These are phyloP conservation scores for Heliconius hermathena DNA, from an alignment of 1,140 invertebrate species.

Conservation along the genomic window DNA sequence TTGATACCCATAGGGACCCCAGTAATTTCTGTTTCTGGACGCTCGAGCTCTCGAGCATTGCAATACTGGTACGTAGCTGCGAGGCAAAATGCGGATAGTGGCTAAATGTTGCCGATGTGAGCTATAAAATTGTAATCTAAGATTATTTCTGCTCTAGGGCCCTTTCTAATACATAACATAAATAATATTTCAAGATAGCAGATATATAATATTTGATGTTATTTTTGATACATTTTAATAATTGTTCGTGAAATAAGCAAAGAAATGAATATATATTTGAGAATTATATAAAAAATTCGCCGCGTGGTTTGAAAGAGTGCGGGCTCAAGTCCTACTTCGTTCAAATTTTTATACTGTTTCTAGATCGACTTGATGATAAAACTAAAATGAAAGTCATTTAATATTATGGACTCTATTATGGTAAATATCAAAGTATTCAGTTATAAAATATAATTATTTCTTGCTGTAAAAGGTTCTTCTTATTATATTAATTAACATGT, in stretches of 20 bases:
- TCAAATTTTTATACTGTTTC: too few relatives aligned
- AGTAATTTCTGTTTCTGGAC: slow-evolving; percentile 12
- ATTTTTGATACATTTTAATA: background rate
- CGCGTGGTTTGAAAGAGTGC: too few relatives aligned
- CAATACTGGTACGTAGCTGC: background rate
- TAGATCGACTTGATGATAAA: background rate
- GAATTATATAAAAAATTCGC: too few relatives aligned
- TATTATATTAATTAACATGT: too few relatives aligned
- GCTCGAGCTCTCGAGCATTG: background rate
- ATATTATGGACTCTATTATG: too few relatives aligned
- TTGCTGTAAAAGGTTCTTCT: background rate
- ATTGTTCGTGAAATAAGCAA: background rate
- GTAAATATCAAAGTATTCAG: too few relatives aligned
- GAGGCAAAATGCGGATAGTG: slow-evolving; percentile 1
- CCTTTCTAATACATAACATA: background rate
- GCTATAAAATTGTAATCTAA: slow-evolving; percentile 8
- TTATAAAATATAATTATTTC: too few relatives aligned
- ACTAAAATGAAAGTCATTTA: background rate
- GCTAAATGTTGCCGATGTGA: background rate
- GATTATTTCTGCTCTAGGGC: slow-evolving; percentile 8
- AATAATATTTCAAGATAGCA: background rate
- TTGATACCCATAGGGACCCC: background rate
- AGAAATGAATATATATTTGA: too few relatives aligned
- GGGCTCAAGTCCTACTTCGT: too few relatives aligned
- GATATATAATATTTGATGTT: background rate